Base-by-base conservation (phyloP, 2,113 vertebrate species). In the Istiophorus platypterus region DNA sequence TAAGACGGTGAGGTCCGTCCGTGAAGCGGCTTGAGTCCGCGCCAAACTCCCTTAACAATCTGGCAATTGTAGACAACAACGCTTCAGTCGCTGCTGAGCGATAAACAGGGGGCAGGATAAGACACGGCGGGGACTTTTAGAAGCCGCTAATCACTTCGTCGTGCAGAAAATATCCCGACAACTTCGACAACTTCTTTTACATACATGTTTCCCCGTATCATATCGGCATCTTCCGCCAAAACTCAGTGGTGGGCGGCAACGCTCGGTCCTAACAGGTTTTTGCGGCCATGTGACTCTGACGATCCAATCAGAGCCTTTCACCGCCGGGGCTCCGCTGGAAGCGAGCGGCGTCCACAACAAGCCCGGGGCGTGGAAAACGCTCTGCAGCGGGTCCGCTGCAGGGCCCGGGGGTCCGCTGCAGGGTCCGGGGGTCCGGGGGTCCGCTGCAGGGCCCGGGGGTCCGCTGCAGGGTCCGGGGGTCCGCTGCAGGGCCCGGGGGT, bases 1-100 rank as follows among this genome's bases (percentile, higher is more conserved):
- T 99, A 94, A 88, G 88, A 51, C 17, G 1, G 4, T 0, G 1
- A 59, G 67, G 57, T 72, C 5, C 17, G 1, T 18, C 15, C 22
- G 22, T 3, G 4, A 13, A 1, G 7, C 8, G 1, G 7, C 2
- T 4, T 39, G 7, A 63, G 1, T n/a, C n/a, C 3, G 45, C 66
- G 12, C 69, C 71, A 69, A 66, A 74, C 63, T 67, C 59, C 79
- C 2, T 71, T 56, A 2, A 73, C 42, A 80, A 29, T 62, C 15
- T 26, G 63, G 0, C 1, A 0, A 3, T 49, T 80, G 76, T 0
- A 47, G 26, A 12, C 26, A 14, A 34, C n/a, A 2, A 1, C 12
- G 45, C 34, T 58, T 34, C 12, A 80, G 15, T 15, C 64, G 41
- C 42, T 24, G 3, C 37, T 4, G 5, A 1, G 1, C 20, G 18